A percentile compares a stretch with the other conserved stretches of the same genome.
These are phyloP conservation scores for Brachypodius melanocephalos DNA, from an alignment of 2,113 vertebrate species.

Conservation along the genomic window DNA sequence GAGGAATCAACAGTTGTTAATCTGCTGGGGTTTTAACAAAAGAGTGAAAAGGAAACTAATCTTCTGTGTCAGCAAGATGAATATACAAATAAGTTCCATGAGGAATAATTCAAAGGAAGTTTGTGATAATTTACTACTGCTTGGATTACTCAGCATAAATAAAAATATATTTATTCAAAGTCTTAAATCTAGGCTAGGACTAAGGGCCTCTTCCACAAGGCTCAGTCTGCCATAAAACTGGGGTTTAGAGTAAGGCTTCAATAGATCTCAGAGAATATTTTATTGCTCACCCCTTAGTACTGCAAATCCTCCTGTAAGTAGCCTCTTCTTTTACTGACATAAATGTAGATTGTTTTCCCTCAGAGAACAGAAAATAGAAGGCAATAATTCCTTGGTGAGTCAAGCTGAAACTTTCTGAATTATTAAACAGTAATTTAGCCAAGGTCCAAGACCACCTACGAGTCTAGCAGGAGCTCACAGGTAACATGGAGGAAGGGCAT, in stretches of 20 bases:
- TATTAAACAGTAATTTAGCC: background rate
- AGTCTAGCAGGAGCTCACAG: background rate
- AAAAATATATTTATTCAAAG: background rate
- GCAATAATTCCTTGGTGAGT: background rate
- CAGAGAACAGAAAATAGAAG: background rate
- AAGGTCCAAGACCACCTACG: background rate
- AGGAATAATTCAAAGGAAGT: background rate
- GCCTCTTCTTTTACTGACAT: background rate
- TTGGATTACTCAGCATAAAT: background rate
- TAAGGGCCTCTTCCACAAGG: background rate
- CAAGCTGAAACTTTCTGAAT: background rate
- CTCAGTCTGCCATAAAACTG: background rate
- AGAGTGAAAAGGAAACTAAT: background rate
- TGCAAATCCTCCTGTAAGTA: background rate
- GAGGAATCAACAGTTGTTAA: background rate
- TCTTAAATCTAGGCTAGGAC: background rate
- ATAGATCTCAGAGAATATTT: background rate
- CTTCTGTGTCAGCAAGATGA: background rate
- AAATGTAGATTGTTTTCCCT: background rate
- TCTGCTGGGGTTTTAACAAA: background rate
- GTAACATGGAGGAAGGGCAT: accelerated
- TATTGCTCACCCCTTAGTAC: background rate
- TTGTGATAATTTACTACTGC: background rate
- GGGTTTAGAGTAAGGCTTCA: background rate
- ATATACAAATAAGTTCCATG: background rate